Conservation (phyloP, 2,113 vertebrate species). For the Laticauda laticaudata region DNA sequence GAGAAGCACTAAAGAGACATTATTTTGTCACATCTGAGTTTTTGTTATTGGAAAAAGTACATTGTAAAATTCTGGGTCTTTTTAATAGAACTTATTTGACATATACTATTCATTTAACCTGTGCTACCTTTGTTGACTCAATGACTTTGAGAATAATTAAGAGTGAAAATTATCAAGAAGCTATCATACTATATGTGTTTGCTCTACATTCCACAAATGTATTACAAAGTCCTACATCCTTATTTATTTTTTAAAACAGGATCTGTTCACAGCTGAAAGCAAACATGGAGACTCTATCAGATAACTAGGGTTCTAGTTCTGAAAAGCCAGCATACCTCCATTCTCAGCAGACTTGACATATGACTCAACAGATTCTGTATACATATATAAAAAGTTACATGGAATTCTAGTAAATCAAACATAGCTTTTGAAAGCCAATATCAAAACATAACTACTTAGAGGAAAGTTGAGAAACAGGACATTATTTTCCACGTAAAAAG, state of each 20-base stretch:
- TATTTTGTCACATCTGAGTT: background rate
- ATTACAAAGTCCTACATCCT: background rate
- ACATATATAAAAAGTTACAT: background rate
- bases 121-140: background rate
- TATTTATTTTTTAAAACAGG: background rate
- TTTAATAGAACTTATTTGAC: background rate
- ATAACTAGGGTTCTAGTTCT: background rate
- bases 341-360: background rate
- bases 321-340: background rate
- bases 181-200: constrained; percentile 38
- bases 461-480: background rate
- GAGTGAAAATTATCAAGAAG: constrained; percentile 18
- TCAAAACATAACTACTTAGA: background rate
- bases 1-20: background rate
- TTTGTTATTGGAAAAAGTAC: background rate
- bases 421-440: background rate
- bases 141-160: constrained; percentile 40
- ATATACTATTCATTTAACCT: background rate
- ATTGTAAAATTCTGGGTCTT: background rate
- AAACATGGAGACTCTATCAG: constrained; percentile 21
- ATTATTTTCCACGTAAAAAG: background rate
- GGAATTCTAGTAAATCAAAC: background rate
- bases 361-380: background rate
- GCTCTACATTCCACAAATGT: background rate
- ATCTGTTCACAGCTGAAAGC: background rate